A percentile compares a stretch with the other conserved stretches of the same genome.
These are phyloP conservation scores for Glaucomys volans DNA, from an alignment of 2,113 vertebrate species.

Conservation along the genomic window DNA sequence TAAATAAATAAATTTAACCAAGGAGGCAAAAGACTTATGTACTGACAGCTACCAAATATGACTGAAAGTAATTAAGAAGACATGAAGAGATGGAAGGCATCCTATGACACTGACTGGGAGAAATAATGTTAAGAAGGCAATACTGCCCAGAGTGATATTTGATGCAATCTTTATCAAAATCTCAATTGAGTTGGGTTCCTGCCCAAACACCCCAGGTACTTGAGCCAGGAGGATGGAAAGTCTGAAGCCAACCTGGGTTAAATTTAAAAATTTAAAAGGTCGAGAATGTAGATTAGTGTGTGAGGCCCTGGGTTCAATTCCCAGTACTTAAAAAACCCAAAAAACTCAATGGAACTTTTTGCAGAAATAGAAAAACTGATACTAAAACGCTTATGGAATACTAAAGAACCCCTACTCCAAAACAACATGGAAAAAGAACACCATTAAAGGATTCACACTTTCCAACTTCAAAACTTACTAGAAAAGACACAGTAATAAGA, in stretches of 20 bases:
- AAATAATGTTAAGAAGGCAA: not conserved
- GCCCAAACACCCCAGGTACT: not conserved
- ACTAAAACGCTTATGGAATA: not conserved
- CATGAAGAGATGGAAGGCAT: not conserved
- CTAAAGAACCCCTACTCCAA: not conserved
- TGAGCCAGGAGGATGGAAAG: not conserved
- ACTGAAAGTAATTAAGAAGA: not conserved
- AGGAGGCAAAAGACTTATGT: not conserved
- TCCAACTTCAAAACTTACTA: not conserved
- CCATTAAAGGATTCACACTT: not conserved
- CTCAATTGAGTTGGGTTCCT: not conserved
- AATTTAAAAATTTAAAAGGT: not conserved
- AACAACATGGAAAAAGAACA: not conserved
- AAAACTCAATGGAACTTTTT: not conserved
- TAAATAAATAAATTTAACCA: constrained; percentile 23
- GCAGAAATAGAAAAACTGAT: constrained; percentile 6
- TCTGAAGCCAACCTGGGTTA: not conserved
- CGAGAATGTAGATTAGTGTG: not conserved
- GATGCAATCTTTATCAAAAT: not conserved
- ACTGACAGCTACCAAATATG: not conserved
- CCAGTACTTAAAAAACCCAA: not conserved
- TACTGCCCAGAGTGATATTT: not conserved
- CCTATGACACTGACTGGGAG: not conserved
- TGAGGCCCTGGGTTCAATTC: not conserved
- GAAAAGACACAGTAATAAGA: not conserved